Evolutionary conservation across 1,140 invertebrate genomes (phyloP).

Genomic region (Drosophila sproati): DNA sequence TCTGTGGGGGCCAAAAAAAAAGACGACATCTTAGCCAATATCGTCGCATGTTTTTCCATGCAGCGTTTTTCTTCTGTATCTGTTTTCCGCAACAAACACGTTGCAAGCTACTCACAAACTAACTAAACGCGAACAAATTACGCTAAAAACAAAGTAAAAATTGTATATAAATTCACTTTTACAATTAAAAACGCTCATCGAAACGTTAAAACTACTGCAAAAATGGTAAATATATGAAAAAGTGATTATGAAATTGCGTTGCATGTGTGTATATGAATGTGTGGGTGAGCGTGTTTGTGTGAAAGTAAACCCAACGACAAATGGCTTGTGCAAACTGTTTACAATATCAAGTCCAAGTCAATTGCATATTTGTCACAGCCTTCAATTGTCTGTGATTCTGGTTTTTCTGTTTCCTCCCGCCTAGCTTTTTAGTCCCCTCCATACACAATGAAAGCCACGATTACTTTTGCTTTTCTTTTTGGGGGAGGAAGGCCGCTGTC

Average conservation of each 20-base stretch:
- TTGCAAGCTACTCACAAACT: constrained; percentile 38
- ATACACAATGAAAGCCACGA: constrained; percentile 13
- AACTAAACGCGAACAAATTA: constrained; percentile 1
- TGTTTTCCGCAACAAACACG: constrained; percentile 71
- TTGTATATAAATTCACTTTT: constrained; percentile 8
- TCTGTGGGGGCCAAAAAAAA: constrained; percentile 28
- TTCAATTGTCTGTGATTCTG: constrained; percentile 44
- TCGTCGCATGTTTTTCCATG: constrained; percentile 69
- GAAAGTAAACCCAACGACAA: not conserved
- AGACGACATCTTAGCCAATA: constrained; percentile 35
- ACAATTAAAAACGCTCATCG: constrained; percentile 9
- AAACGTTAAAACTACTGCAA: constrained; percentile 25
- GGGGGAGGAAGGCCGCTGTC: constrained; percentile 6
- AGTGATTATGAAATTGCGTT: constrained; percentile 70
- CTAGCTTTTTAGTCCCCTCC: not conserved
- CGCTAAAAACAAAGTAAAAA: constrained; percentile 2
- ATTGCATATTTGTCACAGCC: constrained; percentile 44
- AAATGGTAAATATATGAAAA: constrained; percentile 66
- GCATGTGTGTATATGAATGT: not conserved
- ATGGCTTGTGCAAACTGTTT: constrained; percentile 46
- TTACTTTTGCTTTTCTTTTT: constrained; percentile 16
- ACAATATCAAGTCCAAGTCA: constrained; percentile 47
- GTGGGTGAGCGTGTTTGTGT: not conserved
- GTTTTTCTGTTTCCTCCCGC: constrained; percentile 14
- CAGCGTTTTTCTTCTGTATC: constrained; percentile 80